phyloP scores from a whole-genome alignment of 2,888 invertebrate genomes.

The Nomada fabriciana region DNA sequence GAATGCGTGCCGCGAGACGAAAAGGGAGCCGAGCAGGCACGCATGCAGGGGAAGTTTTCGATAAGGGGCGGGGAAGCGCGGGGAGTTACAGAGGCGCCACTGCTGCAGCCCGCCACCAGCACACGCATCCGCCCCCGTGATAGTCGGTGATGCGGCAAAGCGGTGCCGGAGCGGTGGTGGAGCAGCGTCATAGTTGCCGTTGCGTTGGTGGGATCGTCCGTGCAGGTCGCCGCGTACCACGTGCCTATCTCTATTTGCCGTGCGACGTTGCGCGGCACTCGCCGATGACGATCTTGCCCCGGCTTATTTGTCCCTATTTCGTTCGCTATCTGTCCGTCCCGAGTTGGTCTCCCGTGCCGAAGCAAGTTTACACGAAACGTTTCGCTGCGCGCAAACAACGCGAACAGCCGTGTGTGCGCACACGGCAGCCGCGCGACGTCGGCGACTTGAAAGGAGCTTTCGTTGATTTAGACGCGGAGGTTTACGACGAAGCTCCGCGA shows the following conservation, averaged over 20 bases:
- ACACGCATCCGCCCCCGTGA: constrained; percentile 56
- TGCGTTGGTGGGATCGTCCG: constrained; percentile 70
- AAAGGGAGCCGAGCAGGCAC: constrained; percentile 80
- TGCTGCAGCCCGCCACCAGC: constrained; percentile 50
- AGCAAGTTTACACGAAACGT: constrained; percentile 60
- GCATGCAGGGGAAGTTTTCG: constrained; percentile 84
- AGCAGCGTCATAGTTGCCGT: constrained; percentile 53
- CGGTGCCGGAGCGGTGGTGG: constrained; percentile 34
- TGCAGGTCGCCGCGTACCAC: constrained; percentile 76
- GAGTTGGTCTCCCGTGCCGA: constrained; percentile 10
- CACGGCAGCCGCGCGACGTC: constrained; percentile 62
- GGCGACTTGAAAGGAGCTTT: constrained; percentile 73
- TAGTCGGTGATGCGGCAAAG: constrained; percentile 50
- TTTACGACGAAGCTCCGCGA: constrained; percentile 57
- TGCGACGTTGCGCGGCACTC: constrained; percentile 78
- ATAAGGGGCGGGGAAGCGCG: constrained; percentile 72
- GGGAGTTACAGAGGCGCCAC: constrained; percentile 81
- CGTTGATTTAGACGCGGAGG: constrained; percentile 62
- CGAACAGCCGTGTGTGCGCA: constrained; percentile 55
- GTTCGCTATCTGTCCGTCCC: not conserved
- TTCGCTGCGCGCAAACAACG: constrained; percentile 76
- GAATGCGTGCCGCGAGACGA: constrained; percentile 82
- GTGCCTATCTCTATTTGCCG: constrained; percentile 83
- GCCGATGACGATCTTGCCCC: constrained; percentile 76
- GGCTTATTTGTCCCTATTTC: constrained; percentile 76